Evolutionary conservation across 2,797 vertebrate species (phyloP), one percentile per base, ranked within the genome.

Genomic region (Clarias pachynema): DNA sequence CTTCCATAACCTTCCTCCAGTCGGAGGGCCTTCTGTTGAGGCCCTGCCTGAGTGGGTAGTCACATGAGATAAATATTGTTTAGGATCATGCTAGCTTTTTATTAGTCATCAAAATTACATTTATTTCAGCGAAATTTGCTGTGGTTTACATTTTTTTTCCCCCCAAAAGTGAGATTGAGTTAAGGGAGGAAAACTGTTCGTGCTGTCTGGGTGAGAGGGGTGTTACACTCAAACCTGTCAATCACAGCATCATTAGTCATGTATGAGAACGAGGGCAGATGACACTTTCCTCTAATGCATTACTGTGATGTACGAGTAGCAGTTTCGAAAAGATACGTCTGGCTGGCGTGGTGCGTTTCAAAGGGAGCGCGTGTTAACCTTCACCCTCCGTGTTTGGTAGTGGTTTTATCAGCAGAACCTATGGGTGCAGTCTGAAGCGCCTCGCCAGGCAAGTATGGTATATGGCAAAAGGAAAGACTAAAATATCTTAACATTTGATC

Each of bases 1-100:
- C 53, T 81, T 85, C 44, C 12, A n/a, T 60, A 24, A 77, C 63
- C n/a, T 77, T 63, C 40, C 57, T 12, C 68, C 60, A 82, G 34
- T 74, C 49, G 53, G 31, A 86, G 24, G 65, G 18, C 37, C n/a
- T 60, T 79, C 40, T 80, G 29, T 53, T 73, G 24, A 59, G 4
- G 40, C 60, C 15, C 3, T 70, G 34, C 75, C 34, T 29, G 8
- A 14, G 75, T 26, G 6, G 53, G 53, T 24, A 31, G 34, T 72
- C 59, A 29, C 34, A 7, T 29, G 22, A 53, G 22, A 34, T 15
- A 59, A 68, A 44, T 62, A 60, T 40, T 57, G 49, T 56, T 65
- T 57, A 59, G 22, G 56, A 29, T 57, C 26, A 31, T 16, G 26
- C 72, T n/a, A 15, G 40, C 20, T 73, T 69, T 69, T 34, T 44